Percentiles rank a stretch among this genome's conserved stretches.
Evolutionary conservation across 1,140 invertebrate species (phyloP).

Genomic region (Tetramorium simillimum): DNA sequence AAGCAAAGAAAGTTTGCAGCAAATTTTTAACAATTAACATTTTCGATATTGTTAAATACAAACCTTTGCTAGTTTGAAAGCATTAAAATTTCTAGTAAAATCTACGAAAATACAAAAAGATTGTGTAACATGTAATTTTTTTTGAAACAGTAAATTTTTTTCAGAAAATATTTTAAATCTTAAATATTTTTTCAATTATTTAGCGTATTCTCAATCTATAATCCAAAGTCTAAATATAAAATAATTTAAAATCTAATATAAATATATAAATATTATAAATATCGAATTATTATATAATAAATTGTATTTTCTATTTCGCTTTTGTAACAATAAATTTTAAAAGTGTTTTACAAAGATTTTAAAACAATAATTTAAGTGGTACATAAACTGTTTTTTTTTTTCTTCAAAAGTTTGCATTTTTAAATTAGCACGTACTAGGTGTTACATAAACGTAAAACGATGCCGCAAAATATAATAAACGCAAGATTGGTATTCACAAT

Average conservation of each 20-base stretch:
- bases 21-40: not conserved
- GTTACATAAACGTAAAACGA: too few species aligned
- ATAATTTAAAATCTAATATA: not conserved
- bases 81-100: not conserved
- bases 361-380: not conserved
- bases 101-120: not conserved
- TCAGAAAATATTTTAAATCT: not conserved
- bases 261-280: not conserved
- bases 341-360: not conserved
- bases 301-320: not conserved
- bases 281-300: not conserved
- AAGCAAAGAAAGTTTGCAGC: not conserved
- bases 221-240: not conserved
- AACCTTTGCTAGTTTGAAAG: not conserved
- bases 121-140: not conserved
- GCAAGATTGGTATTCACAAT: not conserved
- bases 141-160: not conserved
- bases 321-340: not conserved
- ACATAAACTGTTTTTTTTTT: not conserved
- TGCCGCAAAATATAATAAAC: not conserved
- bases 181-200: not conserved
- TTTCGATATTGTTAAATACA: not conserved
- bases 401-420: not conserved
- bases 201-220: not conserved
- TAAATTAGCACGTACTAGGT: not conserved